A percentile compares a stretch with the other conserved stretches of the same genome.
These are phyloP conservation scores for Philopedon plagiatum DNA, from an alignment of 2,888 invertebrate species.

Conservation along the genomic window DNA sequence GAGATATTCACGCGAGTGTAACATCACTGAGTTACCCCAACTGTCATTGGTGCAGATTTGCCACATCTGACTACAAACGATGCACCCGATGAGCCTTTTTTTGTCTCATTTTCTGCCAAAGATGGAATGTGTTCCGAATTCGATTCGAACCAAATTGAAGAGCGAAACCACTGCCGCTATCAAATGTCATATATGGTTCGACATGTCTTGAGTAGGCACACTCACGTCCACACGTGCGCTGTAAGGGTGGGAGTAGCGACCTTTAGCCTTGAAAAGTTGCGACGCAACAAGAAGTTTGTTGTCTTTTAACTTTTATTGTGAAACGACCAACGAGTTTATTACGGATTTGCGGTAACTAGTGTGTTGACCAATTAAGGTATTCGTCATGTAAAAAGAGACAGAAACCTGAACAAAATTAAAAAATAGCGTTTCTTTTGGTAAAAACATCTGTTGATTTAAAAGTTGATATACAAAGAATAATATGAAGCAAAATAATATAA, in stretches of 20 bases:
- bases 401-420: too few relatives aligned
- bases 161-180: slow-evolving; percentile 61
- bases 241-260: slow-evolving; percentile 53
- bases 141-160: slow-evolving; percentile 69
- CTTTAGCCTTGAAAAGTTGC: slow-evolving; percentile 59
- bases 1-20: too few relatives aligned
- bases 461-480: too few relatives aligned
- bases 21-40: too few relatives aligned
- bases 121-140: slow-evolving; percentile 67
- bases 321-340: background rate
- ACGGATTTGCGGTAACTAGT: background rate
- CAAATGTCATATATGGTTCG: slow-evolving; percentile 68
- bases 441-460: too few relatives aligned
- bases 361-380: background rate
- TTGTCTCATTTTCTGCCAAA: slow-evolving; percentile 59
- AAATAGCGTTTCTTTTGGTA: too few relatives aligned
- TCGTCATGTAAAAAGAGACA: too few relatives aligned
- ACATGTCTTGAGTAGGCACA: slow-evolving; percentile 61
- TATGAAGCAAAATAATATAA: too few relatives aligned
- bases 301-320: slow-evolving; percentile 5
- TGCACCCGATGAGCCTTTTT: slow-evolving; percentile 63
- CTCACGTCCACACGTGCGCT: slow-evolving; percentile 55
- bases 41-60: slow-evolving; percentile 5
- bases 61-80: background rate
- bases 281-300: slow-evolving; percentile 19